Conservation (phyloP, 30 jellyfish, hydroid and myxozoan species). For the Aurelia coerulea region DNA sequence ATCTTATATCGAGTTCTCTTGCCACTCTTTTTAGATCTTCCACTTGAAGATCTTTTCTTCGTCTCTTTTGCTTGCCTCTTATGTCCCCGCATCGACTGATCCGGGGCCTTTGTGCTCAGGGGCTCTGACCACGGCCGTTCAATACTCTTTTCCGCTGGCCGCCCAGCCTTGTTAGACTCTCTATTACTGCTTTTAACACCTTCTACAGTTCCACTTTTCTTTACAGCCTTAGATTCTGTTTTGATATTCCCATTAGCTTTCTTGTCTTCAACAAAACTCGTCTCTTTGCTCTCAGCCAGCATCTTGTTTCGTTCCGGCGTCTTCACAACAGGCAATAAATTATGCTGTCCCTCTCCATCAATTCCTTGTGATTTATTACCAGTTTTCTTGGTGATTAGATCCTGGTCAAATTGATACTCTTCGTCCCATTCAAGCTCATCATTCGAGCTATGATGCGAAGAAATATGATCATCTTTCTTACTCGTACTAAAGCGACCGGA, state of each 20-base stretch:
- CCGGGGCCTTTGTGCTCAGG: not conserved
- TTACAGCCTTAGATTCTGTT: not conserved
- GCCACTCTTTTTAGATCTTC: constrained; percentile 18
- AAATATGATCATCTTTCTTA: constrained; percentile 1
- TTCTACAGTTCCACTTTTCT: not conserved
- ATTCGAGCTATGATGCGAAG: constrained; percentile 53
- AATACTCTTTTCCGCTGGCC: not conserved
- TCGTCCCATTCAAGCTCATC: constrained; percentile 74
- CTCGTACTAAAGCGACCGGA: constrained; percentile 31
- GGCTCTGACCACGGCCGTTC: constrained; percentile 5
- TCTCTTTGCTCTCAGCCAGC: constrained; percentile 6
- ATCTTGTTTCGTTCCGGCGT: not conserved
- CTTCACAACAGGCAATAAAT: not conserved
- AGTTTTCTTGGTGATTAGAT: not conserved
- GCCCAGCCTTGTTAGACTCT: not conserved
- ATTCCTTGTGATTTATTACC: not conserved
- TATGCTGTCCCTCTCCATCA: not conserved
- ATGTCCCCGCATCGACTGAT: not conserved
- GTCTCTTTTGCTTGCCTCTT: constrained; percentile 8
- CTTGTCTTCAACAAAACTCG: not conserved
- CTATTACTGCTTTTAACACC: not conserved
- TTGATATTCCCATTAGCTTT: not conserved
- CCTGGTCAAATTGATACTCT: constrained; percentile 25
- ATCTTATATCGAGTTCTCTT: constrained; percentile 80
- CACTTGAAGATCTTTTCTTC: not conserved